Percentiles rank a stretch among this genome's conserved stretches.
Conservation (phyloP, 2,797 vertebrate species). For the Premnoplex brunnescens region DNA sequence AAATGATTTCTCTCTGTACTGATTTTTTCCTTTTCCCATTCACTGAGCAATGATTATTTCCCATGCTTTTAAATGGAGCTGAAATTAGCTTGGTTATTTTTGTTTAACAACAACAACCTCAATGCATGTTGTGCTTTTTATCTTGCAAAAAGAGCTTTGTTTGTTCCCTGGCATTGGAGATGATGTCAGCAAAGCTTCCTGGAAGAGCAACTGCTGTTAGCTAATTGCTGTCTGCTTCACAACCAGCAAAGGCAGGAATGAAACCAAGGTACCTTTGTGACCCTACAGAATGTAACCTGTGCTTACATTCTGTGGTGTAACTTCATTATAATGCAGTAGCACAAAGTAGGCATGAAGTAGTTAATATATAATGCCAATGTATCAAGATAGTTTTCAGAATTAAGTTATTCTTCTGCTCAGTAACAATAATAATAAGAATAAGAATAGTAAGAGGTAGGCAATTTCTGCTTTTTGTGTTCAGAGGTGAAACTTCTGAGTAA, state of each 20-base stretch:
- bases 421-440: neutral
- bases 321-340: neutral
- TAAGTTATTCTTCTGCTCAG: neutral
- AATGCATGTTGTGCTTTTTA: constrained; percentile 64
- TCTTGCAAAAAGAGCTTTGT: constrained; percentile 60
- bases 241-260: constrained; percentile 20
- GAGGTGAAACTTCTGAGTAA: neutral
- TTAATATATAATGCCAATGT: neutral
- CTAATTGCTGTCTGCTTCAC: constrained; percentile 60
- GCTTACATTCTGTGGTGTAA: neutral
- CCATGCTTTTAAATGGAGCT: constrained; percentile 68
- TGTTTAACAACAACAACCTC: constrained; percentile 72
- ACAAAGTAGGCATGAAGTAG: neutral
- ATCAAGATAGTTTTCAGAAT: neutral
- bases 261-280: neutral
- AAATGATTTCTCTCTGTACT: constrained; percentile 50
- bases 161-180: constrained; percentile 65
- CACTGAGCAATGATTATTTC: constrained; percentile 69
- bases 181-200: constrained; percentile 72
- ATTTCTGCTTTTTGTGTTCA: neutral
- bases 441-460: neutral
- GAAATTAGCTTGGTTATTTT: constrained; percentile 76
- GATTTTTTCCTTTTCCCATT: constrained; percentile 68
- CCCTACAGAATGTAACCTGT: neutral
- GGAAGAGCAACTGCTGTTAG: constrained; percentile 65